Conservation (phyloP, 2,888 invertebrate genomes). For the Merodon equestris region DNA sequence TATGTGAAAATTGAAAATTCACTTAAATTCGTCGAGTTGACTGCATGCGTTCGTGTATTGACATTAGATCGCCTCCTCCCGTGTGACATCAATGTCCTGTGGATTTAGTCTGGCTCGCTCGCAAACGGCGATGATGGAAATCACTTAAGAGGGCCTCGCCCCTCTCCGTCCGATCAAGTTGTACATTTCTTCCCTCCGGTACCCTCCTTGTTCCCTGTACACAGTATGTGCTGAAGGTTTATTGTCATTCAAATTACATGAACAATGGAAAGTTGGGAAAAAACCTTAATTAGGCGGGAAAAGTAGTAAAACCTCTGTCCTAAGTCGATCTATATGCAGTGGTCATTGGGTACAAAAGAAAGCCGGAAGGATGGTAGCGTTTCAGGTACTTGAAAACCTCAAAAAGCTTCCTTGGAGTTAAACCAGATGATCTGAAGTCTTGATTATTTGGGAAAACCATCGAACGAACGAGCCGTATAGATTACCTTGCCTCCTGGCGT, state of each 20-base stretch:
- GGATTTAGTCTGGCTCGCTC: conserved; percentile 20
- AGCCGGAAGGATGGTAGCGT: not conserved
- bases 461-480: too few relatives aligned
- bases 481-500: conserved; percentile 4
- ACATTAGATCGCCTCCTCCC: conserved; percentile 51
- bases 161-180: conserved; percentile 8
- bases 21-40: conserved; percentile 25
- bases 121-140: conserved; percentile 3
- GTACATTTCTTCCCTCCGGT: conserved; percentile 22
- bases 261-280: not conserved
- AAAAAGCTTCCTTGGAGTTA: not conserved
- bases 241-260: conserved; percentile 37
- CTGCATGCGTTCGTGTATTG: conserved; percentile 42
- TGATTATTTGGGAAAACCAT: too few relatives aligned
- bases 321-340: not conserved
- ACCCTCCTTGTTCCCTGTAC: not conserved
- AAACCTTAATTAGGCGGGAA: conserved; percentile 28
- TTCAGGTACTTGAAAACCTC: not conserved
- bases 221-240: not conserved
- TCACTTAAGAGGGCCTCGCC: conserved; percentile 62
- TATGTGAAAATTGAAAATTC: conserved; percentile 60
- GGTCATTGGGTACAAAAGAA: not conserved
- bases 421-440: too few relatives aligned
- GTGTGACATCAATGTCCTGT: conserved; percentile 41
- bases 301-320: not conserved